Evolutionary conservation across 2,113 vertebrate genomes (phyloP).

Genomic region (Rhea americana): DNA sequence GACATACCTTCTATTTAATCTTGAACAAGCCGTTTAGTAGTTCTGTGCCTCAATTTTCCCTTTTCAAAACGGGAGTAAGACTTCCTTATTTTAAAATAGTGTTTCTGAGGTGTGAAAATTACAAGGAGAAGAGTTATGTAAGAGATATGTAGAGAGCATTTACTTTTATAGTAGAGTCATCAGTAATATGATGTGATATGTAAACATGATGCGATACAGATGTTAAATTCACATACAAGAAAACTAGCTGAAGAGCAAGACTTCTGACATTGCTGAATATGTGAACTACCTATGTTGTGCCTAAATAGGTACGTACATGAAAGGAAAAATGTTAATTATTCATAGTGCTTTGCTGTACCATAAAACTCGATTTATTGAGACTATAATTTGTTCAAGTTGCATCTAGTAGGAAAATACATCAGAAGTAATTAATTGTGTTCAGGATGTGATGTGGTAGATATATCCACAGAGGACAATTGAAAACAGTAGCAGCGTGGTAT

Average conservation of each 20-base stretch:
- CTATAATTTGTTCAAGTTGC: conserved; percentile 68
- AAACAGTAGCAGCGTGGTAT: conserved; percentile 64
- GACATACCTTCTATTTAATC: not conserved
- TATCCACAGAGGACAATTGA: conserved; percentile 69
- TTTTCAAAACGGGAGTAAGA: not conserved
- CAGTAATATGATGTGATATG: not conserved
- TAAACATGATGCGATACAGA: not conserved
- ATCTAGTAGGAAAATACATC: conserved; percentile 71
- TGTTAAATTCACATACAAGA: not conserved
- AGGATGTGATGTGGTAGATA: conserved; percentile 66
- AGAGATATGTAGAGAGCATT: not conserved
- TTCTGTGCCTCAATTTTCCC: conserved; percentile 7
- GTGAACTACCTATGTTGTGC: conserved; percentile 20
- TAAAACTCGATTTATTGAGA: conserved; percentile 70
- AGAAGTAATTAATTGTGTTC: conserved; percentile 77
- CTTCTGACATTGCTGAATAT: not conserved
- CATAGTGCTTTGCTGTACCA: conserved; percentile 59
- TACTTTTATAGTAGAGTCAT: not conserved
- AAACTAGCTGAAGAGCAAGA: not conserved
- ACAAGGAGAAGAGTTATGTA: not conserved
- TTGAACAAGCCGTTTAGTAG: not conserved
- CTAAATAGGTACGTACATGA: conserved; percentile 27
- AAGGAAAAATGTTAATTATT: conserved; percentile 66
- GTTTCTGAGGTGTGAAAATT: not conserved
- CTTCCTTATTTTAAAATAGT: not conserved